These are phyloP conservation scores for Malacoctenus gilli DNA, from an alignment of 2,797 vertebrate genomes.

Conservation along the genomic window DNA sequence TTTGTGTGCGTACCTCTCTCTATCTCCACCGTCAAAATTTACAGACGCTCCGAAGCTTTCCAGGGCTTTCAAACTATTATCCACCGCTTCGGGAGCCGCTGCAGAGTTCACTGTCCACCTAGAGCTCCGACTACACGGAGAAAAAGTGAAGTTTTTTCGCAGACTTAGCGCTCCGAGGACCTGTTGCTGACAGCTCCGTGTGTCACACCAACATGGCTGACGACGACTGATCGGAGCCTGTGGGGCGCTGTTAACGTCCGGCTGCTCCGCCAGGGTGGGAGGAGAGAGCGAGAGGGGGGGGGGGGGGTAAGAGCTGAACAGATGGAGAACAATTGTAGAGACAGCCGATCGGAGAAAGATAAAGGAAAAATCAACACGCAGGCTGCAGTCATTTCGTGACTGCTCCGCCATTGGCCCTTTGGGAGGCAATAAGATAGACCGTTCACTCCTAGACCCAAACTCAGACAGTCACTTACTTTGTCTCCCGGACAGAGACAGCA, in stretches of 20 bases:
- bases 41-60: constrained; percentile 38
- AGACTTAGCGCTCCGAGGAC: constrained; percentile 35
- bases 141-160: constrained; percentile 39
- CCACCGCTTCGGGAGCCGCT: constrained; percentile 6
- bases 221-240: constrained; percentile 45
- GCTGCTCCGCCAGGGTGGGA: constrained; percentile 39
- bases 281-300: constrained; percentile 20
- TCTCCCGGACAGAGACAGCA: no score
- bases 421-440: no score
- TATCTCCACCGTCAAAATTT: constrained; percentile 26
- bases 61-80: constrained; percentile 10
- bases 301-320: constrained; percentile 6
- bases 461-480: no score
- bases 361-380: background rate
- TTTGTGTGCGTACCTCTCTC: constrained; percentile 65
- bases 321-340: constrained; percentile 25
- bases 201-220: constrained; percentile 82
- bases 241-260: constrained; percentile 56
- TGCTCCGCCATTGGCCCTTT: no score
- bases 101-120: background rate
- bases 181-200: constrained; percentile 80
- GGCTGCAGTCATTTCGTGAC: background rate
- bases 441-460: no score
- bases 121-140: background rate
- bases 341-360: constrained; percentile 17